Evolutionary conservation across 2,113 vertebrate genomes (phyloP).

Genomic region (Piprites chloris): DNA sequence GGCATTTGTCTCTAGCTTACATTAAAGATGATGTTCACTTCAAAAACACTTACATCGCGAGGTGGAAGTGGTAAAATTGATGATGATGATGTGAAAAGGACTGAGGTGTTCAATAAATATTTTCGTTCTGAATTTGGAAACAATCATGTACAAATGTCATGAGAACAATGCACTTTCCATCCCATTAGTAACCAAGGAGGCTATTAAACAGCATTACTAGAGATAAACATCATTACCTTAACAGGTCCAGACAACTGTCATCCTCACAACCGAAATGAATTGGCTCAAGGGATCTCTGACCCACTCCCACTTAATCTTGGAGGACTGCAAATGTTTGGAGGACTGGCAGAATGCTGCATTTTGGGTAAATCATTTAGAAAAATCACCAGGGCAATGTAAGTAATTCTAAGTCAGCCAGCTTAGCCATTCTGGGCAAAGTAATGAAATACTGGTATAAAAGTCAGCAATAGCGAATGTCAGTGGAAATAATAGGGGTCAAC

Average conservation of each 20-base stretch:
- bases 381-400: background rate
- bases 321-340: background rate
- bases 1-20: background rate
- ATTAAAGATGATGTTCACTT: background rate
- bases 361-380: background rate
- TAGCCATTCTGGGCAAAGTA: background rate
- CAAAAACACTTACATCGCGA: background rate
- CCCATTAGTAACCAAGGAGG: constrained; percentile 57
- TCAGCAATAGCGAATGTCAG: background rate
- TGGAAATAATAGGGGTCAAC: background rate
- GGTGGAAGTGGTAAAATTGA: background rate
- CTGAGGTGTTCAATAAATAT: constrained; percentile 25
- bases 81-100: background rate
- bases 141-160: background rate
- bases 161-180: constrained; percentile 13
- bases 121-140: constrained; percentile 32
- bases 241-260: background rate
- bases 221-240: constrained; percentile 43
- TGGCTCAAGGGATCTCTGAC: background rate
- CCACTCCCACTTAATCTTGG: background rate
- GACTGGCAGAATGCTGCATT: background rate
- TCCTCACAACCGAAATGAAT: background rate
- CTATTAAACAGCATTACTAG: constrained; percentile 32
- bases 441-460: background rate
- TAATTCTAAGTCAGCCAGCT: background rate